A percentile compares a stretch with the other conserved stretches of the same genome.
phyloP scores from a whole-genome alignment of 2,888 invertebrate genomes.

The Dascillus cervinus region DNA sequence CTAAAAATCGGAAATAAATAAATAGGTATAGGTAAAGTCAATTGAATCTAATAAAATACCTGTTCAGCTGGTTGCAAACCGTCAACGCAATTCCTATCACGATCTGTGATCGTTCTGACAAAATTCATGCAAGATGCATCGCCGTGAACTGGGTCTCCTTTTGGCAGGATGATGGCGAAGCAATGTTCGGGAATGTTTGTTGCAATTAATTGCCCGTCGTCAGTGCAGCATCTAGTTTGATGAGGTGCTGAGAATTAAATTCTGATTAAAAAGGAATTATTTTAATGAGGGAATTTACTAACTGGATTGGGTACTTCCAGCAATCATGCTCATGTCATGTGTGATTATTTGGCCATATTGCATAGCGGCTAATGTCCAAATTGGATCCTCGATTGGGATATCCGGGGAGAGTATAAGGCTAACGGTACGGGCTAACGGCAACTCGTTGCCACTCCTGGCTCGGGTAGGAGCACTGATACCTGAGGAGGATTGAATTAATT shows the following conservation, averaged over 20 bases:
- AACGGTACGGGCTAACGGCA: slow-evolving; percentile 64
- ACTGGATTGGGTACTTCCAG: slow-evolving; percentile 69
- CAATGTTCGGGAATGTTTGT: slow-evolving; percentile 44
- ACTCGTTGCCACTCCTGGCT: slow-evolving; percentile 50
- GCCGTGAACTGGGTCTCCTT: slow-evolving; percentile 49
- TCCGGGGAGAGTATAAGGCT: slow-evolving; percentile 67
- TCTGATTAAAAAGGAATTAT: background rate
- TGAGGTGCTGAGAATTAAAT: slow-evolving; percentile 44
- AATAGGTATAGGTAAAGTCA: background rate
- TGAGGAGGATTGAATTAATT: too few relatives aligned
- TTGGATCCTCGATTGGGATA: slow-evolving; percentile 58
- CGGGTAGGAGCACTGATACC: slow-evolving; percentile 59
- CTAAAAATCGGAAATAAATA: too few relatives aligned
- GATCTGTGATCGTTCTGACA: slow-evolving; percentile 60
- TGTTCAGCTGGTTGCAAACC: slow-evolving; percentile 62
- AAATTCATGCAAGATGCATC: slow-evolving; percentile 65
- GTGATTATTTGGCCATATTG: slow-evolving; percentile 75
- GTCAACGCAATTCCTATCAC: slow-evolving; percentile 57
- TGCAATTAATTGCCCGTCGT: slow-evolving; percentile 47
- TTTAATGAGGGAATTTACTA: too few relatives aligned
- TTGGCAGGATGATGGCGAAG: slow-evolving; percentile 48
- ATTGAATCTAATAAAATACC: slow-evolving; percentile 41
- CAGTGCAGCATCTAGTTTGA: slow-evolving; percentile 54
- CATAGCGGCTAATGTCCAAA: slow-evolving; percentile 68
- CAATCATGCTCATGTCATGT: slow-evolving; percentile 71